Evolutionary conservation across 2,888 invertebrate genomes (phyloP).

Genomic region (Anthophora plumipes): DNA sequence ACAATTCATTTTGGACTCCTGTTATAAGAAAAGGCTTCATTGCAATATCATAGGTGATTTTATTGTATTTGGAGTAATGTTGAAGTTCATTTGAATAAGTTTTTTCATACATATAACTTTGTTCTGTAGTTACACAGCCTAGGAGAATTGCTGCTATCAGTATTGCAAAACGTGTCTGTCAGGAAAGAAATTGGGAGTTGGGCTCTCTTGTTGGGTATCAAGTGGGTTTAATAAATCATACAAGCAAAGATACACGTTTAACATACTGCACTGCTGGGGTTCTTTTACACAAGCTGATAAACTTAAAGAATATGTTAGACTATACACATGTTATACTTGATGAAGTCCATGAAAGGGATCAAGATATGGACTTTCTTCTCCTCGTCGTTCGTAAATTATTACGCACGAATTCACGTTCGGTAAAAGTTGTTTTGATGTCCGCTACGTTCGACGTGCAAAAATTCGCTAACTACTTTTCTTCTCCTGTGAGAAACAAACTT

Average conservation of each 20-base stretch:
- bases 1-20: conserved; percentile 95
- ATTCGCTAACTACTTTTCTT: conserved; percentile 84
- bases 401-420: conserved; percentile 87
- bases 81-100: neutral
- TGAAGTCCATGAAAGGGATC: conserved; percentile 95
- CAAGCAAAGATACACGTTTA: conserved; percentile 90
- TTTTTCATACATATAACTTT: conserved; percentile 5
- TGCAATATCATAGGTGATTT: conserved; percentile 90
- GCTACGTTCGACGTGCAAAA: conserved; percentile 93
- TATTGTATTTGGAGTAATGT: neutral
- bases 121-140: conserved; percentile 92
- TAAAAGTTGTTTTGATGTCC: conserved; percentile 95
- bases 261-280: conserved; percentile 88
- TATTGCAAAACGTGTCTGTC: conserved; percentile 93
- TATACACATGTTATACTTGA: conserved; percentile 92
- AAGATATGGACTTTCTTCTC: conserved; percentile 96
- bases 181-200: conserved; percentile 92
- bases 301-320: conserved; percentile 89
- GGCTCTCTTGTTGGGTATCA: conserved; percentile 96
- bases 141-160: conserved; percentile 96
- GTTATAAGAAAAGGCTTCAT: conserved; percentile 87
- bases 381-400: conserved; percentile 92
- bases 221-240: conserved; percentile 89
- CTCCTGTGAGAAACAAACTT: conserved; percentile 80
- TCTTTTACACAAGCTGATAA: conserved; percentile 89